Evolutionary conservation across 2,113 vertebrate species (phyloP).

Genomic region (Panthera uncia): DNA sequence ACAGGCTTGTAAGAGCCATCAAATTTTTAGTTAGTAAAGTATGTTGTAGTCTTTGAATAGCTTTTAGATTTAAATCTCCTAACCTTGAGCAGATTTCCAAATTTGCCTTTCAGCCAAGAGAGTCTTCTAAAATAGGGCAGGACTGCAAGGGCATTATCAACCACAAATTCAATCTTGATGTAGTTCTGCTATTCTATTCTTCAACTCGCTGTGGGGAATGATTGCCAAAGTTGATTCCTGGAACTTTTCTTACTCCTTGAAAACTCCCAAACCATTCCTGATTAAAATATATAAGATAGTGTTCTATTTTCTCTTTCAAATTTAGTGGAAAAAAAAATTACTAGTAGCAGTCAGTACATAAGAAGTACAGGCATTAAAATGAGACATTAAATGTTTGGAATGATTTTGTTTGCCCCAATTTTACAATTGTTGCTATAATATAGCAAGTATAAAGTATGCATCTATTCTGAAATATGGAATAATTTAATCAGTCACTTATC

Average conservation of each 20-base stretch:
- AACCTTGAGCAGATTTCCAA: constrained; percentile 47
- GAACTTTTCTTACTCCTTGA: constrained; percentile 62
- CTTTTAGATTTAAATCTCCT: constrained; percentile 52
- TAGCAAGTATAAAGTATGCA: background rate
- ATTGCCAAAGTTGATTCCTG: constrained; percentile 70
- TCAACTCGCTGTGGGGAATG: constrained; percentile 67
- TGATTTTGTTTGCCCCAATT: background rate
- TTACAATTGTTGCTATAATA: background rate
- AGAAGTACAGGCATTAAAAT: constrained; percentile 49
- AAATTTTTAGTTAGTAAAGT: background rate
- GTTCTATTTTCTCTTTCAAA: constrained; percentile 25
- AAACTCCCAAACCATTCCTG: constrained; percentile 9
- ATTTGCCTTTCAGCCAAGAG: constrained; percentile 39
- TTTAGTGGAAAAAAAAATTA: constrained; percentile 73
- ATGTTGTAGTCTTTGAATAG: constrained; percentile 46
- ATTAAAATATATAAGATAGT: constrained; percentile 63
- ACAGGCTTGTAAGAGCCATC: background rate
- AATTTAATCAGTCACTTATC: background rate
- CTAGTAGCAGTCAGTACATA: constrained; percentile 41
- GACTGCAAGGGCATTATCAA: constrained; percentile 37
- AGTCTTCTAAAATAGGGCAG: constrained; percentile 44
- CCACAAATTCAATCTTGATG: constrained; percentile 72
- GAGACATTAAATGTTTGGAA: constrained; percentile 1
- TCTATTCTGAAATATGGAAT: background rate
- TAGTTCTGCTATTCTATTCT: constrained; percentile 63